Evolutionary conservation across 2,113 vertebrate species (phyloP), one percentile per base, ranked within the genome.

Genomic region (Atractosteus spatula): DNA sequence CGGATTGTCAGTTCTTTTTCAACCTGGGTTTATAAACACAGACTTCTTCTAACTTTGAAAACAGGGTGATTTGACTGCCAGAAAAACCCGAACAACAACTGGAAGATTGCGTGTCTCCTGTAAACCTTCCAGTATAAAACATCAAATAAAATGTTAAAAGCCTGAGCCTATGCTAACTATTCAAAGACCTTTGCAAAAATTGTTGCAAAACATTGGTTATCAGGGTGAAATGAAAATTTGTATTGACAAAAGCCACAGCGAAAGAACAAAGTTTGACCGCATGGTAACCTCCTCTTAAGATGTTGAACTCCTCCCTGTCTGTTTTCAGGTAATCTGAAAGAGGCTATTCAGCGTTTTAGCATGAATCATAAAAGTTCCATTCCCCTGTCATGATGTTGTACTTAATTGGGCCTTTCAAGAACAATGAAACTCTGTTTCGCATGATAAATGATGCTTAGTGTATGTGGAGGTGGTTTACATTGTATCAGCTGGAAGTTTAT

Each of bases 401-500:
- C 69, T 80, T 76, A 74, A 73, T 73, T 77, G 79, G 76, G 56
- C 79, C 67, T 72, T 69, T 76, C 55, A 65, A 43, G 63, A 41
- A 82, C 81, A 82, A 77, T 80, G 62, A 62, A 65, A 69, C 61
- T 62, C 75, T 75, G 78, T 74, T 79, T 72, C 77, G 75, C 72
- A 75, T 75, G 61, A 41, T 79, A 68, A 81, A 78, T 79, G 77
- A 81, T 79, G 78, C 77, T 61, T 62, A 75, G 74, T 72, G 71
- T 78, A 77, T 78, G 78, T 72, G 76, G 74, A 79, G 77, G 76
- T 78, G 74, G 78, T 77, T 69, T 73, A 69, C 59, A 67, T 69
- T 44, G 71, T 67, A 70, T 57, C 57, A 73, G 73, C 62, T 57
- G 72, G 67, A 59, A 62, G 71, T 59, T 76, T 55, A 68, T 64